phyloP scores from a whole-genome alignment of 2,888 invertebrate species.

The Catonia carolina region DNA sequence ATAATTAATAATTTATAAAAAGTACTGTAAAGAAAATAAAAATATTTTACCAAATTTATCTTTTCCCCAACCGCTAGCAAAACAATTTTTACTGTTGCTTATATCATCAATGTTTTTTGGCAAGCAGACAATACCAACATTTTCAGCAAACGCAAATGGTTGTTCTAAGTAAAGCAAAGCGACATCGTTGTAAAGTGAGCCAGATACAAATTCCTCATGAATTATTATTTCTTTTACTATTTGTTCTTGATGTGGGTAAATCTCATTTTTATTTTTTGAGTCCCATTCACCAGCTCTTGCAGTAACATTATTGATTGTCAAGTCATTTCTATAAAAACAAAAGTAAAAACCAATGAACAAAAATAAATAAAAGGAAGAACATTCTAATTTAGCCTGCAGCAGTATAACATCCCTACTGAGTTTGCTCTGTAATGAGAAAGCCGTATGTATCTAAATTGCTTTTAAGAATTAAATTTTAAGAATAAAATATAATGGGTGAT shows the following conservation, averaged over 20 bases:
- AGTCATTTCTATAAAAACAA: no score
- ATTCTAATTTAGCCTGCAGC: no score
- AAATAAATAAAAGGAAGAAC: no score
- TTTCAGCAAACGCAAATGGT: conserved; percentile 53
- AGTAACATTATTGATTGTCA: conserved; percentile 35
- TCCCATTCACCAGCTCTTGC: conserved; percentile 79
- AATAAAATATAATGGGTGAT: no score
- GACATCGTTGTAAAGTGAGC: conserved; percentile 57
- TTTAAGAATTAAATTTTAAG: no score
- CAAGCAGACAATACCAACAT: conserved; percentile 65
- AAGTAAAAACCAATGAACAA: no score
- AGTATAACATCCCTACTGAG: no score
- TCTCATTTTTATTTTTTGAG: conserved; percentile 65
- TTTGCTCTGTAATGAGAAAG: no score
- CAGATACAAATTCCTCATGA: conserved; percentile 52
- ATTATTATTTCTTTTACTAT: conserved; percentile 45
- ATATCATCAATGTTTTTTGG: conserved; percentile 51
- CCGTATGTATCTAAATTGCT: no score
- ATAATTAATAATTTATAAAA: no score
- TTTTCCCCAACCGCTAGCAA: conserved; percentile 77
- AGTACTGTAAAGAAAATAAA: no score
- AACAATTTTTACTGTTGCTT: conserved; percentile 51
- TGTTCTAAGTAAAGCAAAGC: conserved; percentile 57
- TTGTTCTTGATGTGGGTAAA: conserved; percentile 60
- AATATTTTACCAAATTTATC: conserved; percentile 58